phyloP scores from a whole-genome alignment of 1,140 invertebrate genomes.

The Drusus annulatus region DNA sequence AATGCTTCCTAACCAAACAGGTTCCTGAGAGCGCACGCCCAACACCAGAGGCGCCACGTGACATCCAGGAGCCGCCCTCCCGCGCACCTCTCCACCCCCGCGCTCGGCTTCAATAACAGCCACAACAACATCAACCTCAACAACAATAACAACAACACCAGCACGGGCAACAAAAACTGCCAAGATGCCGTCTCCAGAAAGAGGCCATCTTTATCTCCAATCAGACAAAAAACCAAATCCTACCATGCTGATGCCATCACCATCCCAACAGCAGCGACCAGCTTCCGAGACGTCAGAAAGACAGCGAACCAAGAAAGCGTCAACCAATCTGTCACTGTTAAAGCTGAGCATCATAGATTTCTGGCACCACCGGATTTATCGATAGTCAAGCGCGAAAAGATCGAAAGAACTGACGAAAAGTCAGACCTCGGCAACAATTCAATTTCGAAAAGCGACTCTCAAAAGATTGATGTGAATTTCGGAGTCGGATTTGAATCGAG shows the following conservation, averaged over 20 bases:
- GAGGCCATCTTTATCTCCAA: background rate
- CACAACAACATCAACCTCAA: constrained; percentile 6
- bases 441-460: too few species aligned
- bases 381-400: too few species aligned
- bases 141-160: constrained; percentile 30
- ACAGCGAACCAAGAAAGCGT: background rate
- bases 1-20: too few species aligned
- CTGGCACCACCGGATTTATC: background rate
- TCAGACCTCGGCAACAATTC: too few species aligned
- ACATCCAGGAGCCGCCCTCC: constrained; percentile 2
- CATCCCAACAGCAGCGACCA: background rate
- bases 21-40: constrained; percentile 9
- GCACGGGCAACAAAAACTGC: constrained; percentile 20
- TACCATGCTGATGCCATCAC: too few species aligned
- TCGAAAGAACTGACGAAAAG: too few species aligned
- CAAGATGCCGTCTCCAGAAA: background rate
- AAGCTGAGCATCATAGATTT: background rate
- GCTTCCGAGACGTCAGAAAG: constrained; percentile 10
- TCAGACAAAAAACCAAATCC: background rate
- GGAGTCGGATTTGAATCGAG: too few species aligned
- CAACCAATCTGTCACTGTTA: background rate
- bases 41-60: background rate
- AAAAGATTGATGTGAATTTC: too few species aligned
- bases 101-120: background rate
- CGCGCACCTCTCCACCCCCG: background rate